Percentiles rank a stretch among this genome's conserved stretches.
These are phyloP conservation scores for Periplaneta americana DNA, from an alignment of 1,140 invertebrate species.

Conservation along the genomic window DNA sequence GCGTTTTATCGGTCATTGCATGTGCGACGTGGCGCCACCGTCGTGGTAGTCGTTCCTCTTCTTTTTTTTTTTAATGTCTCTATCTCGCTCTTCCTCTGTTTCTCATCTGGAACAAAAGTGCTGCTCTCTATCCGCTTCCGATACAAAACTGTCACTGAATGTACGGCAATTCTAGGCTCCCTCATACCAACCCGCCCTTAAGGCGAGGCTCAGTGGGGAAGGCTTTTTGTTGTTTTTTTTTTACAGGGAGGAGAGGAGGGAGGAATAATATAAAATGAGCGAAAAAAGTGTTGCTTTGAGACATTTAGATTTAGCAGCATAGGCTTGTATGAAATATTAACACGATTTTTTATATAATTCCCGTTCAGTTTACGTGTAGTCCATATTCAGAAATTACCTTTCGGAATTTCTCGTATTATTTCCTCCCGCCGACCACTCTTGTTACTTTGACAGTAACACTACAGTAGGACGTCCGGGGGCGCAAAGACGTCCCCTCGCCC, in stretches of 20 bases:
- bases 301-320: constrained; percentile 8
- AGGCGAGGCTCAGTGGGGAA: constrained; percentile 4
- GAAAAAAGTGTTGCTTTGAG: constrained; percentile 16
- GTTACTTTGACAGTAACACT: neutral
- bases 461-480: too few relatives aligned
- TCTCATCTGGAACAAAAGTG: neutral
- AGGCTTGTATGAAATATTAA: neutral
- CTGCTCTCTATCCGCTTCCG: constrained; percentile 14
- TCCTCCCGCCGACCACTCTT: too few relatives aligned
- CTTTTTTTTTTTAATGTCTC: neutral
- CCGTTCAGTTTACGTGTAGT: neutral
- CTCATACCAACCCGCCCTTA: constrained; percentile 8
- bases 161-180: neutral
- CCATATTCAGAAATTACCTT: neutral
- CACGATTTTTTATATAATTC: neutral
- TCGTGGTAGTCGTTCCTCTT: neutral
- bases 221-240: constrained; percentile 10
- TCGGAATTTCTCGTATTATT: neutral
- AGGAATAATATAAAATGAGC: neutral
- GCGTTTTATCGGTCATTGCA: constrained; percentile 16
- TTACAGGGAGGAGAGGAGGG: too few relatives aligned
- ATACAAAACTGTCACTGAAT: constrained; percentile 16
- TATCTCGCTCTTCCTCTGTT: neutral
- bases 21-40: constrained; percentile 7
- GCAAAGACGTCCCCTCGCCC: too few relatives aligned